phyloP scores from a whole-genome alignment of 1,140 invertebrate genomes.

The Drosophila kanapiae region DNA sequence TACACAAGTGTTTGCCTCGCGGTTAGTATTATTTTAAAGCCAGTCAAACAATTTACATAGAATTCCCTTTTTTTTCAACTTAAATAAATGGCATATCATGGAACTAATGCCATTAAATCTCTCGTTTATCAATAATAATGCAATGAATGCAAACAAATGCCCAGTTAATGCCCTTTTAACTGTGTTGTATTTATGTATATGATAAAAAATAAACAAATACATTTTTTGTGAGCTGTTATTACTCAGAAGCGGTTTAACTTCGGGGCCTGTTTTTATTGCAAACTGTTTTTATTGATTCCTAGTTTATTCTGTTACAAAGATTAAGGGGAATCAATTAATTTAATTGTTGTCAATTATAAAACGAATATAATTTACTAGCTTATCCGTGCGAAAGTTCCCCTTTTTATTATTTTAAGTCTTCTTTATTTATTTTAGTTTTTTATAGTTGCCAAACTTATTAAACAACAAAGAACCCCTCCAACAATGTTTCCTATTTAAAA shows the following conservation, averaged over 20 bases:
- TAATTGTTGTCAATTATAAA: constrained; percentile 5
- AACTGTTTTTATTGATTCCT: not conserved
- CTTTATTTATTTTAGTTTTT: not conserved
- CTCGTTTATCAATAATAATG: constrained; percentile 31
- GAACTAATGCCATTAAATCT: constrained; percentile 19
- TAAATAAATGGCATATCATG: constrained; percentile 6
- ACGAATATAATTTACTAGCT: not conserved
- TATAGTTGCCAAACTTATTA: not conserved
- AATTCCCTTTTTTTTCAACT: not conserved
- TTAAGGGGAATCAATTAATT: constrained; percentile 4
- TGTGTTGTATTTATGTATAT: not conserved
- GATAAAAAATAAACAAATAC: not conserved
- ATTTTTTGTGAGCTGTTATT: constrained; percentile 2
- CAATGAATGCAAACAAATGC: constrained; percentile 17
- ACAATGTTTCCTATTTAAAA: not conserved
- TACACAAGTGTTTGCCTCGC: not conserved
- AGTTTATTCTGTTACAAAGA: not conserved
- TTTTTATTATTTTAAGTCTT: not conserved
- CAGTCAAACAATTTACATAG: not conserved
- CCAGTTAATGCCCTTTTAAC: constrained; percentile 18
- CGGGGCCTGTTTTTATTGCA: not conserved
- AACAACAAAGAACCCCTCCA: not conserved
- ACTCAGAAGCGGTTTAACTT: constrained; percentile 5
- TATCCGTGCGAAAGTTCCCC: not conserved
- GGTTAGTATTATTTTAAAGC: not conserved